These are phyloP conservation scores for Artemia sp. DNA, from an alignment of 2,888 invertebrate species.

Conservation along the genomic window DNA sequence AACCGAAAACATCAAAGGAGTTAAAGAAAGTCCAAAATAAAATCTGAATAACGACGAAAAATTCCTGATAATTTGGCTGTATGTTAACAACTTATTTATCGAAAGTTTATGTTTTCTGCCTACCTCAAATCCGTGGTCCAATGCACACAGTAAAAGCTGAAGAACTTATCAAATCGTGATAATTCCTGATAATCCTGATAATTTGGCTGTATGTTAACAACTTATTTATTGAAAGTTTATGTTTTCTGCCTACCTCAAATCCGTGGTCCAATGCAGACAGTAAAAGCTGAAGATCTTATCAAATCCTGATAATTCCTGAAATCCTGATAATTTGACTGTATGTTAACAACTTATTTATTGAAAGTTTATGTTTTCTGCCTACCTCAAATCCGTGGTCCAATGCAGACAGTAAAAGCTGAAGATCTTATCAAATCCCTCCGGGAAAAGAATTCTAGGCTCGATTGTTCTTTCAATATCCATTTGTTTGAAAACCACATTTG, in stretches of 20 bases:
- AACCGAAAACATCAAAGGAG: no score
- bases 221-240: no score
- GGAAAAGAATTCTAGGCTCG: slow-evolving; percentile 28
- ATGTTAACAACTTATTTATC: no score
- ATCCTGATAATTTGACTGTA: no score
- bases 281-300: slow-evolving; percentile 58
- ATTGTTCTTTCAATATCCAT: slow-evolving; percentile 40
- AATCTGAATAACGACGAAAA: no score
- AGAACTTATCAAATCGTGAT: slow-evolving; percentile 48
- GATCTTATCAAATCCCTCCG: slow-evolving; percentile 43
- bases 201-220: no score
- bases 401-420: slow-evolving; percentile 63
- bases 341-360: no score
- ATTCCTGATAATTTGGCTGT: no score
- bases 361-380: slow-evolving; percentile 24
- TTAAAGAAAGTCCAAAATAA: no score
- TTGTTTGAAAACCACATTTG: slow-evolving; percentile 31
- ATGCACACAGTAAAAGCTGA: slow-evolving; percentile 61
- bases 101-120: background rate
- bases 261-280: slow-evolving; percentile 58
- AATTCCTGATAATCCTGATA: no score
- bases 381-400: slow-evolving; percentile 58
- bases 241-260: slow-evolving; percentile 42
- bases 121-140: slow-evolving; percentile 58
- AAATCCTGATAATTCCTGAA: no score